These are phyloP conservation scores for Hyles euphorbiae DNA, from an alignment of 1,140 invertebrate species.

Conservation along the genomic window DNA sequence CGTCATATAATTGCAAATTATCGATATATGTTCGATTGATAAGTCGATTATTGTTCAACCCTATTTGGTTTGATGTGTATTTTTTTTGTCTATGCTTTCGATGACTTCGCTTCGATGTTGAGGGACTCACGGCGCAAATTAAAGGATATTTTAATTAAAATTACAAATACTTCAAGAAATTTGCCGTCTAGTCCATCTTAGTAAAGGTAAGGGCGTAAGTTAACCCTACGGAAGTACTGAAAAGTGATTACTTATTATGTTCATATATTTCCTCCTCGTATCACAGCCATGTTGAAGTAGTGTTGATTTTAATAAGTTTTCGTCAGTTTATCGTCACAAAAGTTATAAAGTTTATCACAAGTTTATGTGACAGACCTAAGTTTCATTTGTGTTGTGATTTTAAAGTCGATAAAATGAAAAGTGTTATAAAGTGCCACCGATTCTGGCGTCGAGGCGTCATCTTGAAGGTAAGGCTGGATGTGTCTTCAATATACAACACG, in stretches of 20 bases:
- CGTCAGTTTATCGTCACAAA: slow-evolving; percentile 66
- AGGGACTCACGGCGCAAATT: slow-evolving; percentile 55
- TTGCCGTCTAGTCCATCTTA: slow-evolving; percentile 64
- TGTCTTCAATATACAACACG: slow-evolving; percentile 70
- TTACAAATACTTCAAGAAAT: slow-evolving; percentile 65
- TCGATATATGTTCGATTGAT: no score
- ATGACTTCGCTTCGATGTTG: slow-evolving; percentile 40
- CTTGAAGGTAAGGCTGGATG: slow-evolving; percentile 71
- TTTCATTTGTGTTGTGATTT: slow-evolving; percentile 72
- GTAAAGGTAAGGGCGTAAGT: slow-evolving; percentile 73
- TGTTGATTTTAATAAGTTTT: slow-evolving; percentile 73
- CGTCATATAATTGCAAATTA: no score
- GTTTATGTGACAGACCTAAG: slow-evolving; percentile 72
- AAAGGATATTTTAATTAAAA: slow-evolving; percentile 50
- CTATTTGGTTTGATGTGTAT: not conserved
- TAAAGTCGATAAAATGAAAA: slow-evolving; percentile 70
- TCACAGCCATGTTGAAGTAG: slow-evolving; percentile 75
- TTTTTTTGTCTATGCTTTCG: slow-evolving; percentile 31
- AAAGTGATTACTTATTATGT: slow-evolving; percentile 74
- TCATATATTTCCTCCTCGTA: slow-evolving; percentile 70
- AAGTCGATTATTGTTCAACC: not conserved
- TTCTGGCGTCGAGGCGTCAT: slow-evolving; percentile 68
- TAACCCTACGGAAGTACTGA: slow-evolving; percentile 64
- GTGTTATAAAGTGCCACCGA: slow-evolving; percentile 70
- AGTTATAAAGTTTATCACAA: slow-evolving; percentile 67